Base-by-base conservation (phyloP, 53 echinoderm and acorn worm genomes). In the Pentamera pediparva region DNA sequence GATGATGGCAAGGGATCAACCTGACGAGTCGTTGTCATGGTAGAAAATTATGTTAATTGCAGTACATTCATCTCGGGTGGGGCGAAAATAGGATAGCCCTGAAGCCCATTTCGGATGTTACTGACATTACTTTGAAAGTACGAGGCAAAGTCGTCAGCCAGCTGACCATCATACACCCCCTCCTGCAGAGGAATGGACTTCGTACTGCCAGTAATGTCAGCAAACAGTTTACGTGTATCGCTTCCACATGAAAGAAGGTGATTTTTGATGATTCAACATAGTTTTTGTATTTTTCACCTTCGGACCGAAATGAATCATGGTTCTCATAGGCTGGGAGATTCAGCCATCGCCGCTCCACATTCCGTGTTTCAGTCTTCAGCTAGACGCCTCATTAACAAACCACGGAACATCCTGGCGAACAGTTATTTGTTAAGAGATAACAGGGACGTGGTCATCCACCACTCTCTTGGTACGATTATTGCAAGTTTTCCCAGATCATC, bases 91-190 rank as follows among this genome's bases (percentile, higher is more conserved):
- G 70, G 70, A 49, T 70, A 13, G 33, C 32, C 30, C 17, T 70
- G 49, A 49, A 51, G 49, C 1, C 35, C 51, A 11, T 49, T 70
- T 0, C 52, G 70, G 17, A 70, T 3, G 30, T 10, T 35, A 70
- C 50, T 51, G 10, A 70, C 51, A 19, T 70, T 70, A 26, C 50
- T 70, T 20, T 70, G 50, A 17, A 70, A 32, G 34, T 70, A 70
- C 13, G 10, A 19, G 17, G 70, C 70, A 26, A 70, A 70, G 17
- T 70, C 70, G 9, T 49, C 32, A 3, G 70, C 49, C 48, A 70
- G 50, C 22, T 70, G 49, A 7, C 33, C 70, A 49, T 70, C 60
- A 4, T 13, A 70, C 70, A 67, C 69, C 27, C 30, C 70, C 50
- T 17, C 51, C 22, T 29, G 70, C 18, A 50, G 15, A 32, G 51